phyloP scores from a whole-genome alignment of 2,113 vertebrate species.

The Bubo bubo region DNA sequence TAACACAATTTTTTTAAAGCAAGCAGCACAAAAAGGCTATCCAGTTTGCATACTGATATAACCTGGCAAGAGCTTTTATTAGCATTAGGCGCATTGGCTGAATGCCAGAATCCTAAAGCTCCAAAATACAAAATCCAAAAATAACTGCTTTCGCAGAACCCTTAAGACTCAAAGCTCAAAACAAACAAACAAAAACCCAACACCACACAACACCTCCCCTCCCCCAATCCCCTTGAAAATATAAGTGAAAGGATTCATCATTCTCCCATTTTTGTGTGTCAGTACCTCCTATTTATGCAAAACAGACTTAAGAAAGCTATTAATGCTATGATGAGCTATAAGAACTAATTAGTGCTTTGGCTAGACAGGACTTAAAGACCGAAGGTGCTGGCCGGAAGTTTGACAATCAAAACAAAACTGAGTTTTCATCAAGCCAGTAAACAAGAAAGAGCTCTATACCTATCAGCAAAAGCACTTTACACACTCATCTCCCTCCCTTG shows the following conservation, averaged over 20 bases:
- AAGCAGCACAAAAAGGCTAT: background rate
- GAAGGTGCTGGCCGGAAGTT: background rate
- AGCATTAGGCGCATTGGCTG: background rate
- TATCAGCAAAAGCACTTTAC: background rate
- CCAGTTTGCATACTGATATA: background rate
- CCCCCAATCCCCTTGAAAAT: background rate
- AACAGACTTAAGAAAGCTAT: background rate
- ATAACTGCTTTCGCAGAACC: background rate
- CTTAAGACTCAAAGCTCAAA: background rate
- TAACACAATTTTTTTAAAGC: background rate
- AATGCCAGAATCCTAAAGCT: background rate
- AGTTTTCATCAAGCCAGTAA: background rate
- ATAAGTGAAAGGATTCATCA: background rate
- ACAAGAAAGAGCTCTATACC: background rate
- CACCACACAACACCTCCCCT: background rate
- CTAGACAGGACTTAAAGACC: constrained; percentile 16
- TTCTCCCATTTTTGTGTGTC: background rate
- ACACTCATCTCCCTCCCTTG: background rate
- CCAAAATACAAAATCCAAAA: background rate
- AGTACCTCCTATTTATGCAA: background rate
- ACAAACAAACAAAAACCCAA: background rate
- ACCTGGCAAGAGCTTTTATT: background rate
- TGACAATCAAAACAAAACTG: constrained; percentile 45
- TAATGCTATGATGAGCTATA: background rate
- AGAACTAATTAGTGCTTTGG: background rate